phyloP scores from a whole-genome alignment of 1,140 invertebrate species.

The Cherax quadricarinatus region DNA sequence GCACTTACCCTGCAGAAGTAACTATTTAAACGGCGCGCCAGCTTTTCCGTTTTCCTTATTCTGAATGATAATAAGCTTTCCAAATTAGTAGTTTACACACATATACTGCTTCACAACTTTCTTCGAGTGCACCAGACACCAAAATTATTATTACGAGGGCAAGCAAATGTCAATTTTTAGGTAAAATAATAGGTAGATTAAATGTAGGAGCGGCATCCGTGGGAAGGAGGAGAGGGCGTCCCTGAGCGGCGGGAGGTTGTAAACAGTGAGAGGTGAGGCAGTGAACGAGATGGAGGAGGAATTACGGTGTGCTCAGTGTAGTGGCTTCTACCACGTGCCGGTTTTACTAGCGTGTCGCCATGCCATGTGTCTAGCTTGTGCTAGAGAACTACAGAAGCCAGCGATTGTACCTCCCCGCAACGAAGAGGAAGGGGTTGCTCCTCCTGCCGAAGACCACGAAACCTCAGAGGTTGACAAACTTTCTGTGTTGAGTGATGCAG shows the following conservation, averaged over 20 bases:
- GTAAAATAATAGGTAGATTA: background rate
- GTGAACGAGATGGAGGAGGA: slow-evolving; percentile 71
- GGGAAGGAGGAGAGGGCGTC: slow-evolving; percentile 4
- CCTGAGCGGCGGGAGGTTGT: slow-evolving; percentile 18
- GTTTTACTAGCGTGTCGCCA: slow-evolving; percentile 72
- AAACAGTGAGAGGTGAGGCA: slow-evolving; percentile 13
- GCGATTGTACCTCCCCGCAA: slow-evolving; percentile 22
- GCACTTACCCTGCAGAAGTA: too few relatives aligned
- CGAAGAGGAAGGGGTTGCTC: slow-evolving; percentile 42
- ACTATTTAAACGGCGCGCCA: background rate
- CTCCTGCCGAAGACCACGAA: slow-evolving; percentile 42
- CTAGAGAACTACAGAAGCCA: slow-evolving; percentile 67
- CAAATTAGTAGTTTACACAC: too few relatives aligned
- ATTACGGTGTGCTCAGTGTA: slow-evolving; percentile 69
- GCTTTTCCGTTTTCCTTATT: background rate
- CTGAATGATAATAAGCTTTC: too few relatives aligned
- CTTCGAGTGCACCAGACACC: too few relatives aligned
- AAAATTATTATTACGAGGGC: too few relatives aligned
- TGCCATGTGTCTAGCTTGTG: slow-evolving; percentile 71
- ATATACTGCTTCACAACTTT: too few relatives aligned
- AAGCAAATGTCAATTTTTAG: too few relatives aligned
- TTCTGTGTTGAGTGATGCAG: slow-evolving; percentile 72
- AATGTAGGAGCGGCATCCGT: background rate
- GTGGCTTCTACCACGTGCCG: slow-evolving; percentile 72
- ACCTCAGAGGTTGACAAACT: slow-evolving; percentile 69